Evolutionary conservation across 2,113 vertebrate species (phyloP), one percentile per base, ranked within the genome.

Genomic region (Esox niger): DNA sequence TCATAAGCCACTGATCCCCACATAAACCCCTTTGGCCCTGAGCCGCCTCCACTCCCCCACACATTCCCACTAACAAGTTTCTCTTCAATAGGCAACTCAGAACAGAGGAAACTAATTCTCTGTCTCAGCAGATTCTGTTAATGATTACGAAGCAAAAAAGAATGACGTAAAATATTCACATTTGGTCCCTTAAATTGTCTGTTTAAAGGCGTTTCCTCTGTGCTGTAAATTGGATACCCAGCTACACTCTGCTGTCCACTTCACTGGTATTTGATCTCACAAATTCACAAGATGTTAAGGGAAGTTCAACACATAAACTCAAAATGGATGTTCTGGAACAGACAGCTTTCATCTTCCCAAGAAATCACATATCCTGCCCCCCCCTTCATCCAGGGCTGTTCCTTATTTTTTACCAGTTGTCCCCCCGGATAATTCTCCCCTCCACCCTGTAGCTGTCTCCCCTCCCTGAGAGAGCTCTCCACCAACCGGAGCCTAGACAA

Each of bases 401-500:
- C 17, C 68, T 30, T 55, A 33, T 20, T 13, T 23, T 30, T 59
- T 5, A 30, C 5, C 13, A 52, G 32, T 56, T 27, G 31, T 21
- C 15, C 2, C 47, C 13, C 11, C 13, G 17, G 38, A 27, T 59
- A 59, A 68, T 58, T 43, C 26, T 68, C 26, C 33, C 30, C 35
- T 33, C 33, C 64, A 4, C 49, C 32, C 75, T 71, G 35, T 83
- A 93, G 91, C 74, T 84, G 90, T 74, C 87, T 93, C 80, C 91
- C 91, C 0, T 92, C 87, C 31, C 80, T 92, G 71, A 89, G 91
- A 73, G 91, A 93, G 84, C 79, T 84, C 79, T 78, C 91, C 68
- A 91, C 86, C 63, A 90, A 88, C 83, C 96, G 96, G 88, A 99
- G 97, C 84, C 91, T 99, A 70, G 96, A 99, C 84, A 95, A 93